A percentile compares a stretch with the other conserved stretches of the same genome.
phyloP scores from a whole-genome alignment of 1,140 invertebrate species.

The Andricus grossulariae region DNA sequence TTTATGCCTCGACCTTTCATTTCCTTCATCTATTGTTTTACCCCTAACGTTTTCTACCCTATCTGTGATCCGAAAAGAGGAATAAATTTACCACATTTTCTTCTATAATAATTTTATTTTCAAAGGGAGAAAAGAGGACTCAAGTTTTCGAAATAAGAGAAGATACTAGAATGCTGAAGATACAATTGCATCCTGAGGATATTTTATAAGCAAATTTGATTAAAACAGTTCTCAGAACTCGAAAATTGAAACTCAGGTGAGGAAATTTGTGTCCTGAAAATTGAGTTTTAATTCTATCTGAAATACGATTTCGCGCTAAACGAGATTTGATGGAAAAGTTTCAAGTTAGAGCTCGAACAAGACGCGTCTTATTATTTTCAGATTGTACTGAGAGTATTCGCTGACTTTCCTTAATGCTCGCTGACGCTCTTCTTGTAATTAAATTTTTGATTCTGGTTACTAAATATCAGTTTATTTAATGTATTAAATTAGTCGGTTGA shows the following conservation, averaged over 20 bases:
- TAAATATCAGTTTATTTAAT: background rate
- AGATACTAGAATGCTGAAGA: background rate
- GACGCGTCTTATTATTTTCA: constrained; percentile 24
- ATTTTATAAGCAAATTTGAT: background rate
- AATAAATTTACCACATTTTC: background rate
- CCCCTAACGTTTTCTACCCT: background rate
- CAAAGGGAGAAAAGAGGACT: too few relatives aligned
- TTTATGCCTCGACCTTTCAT: background rate
- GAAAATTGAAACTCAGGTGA: constrained; percentile 1
- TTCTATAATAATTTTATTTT: background rate
- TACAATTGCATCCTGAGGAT: background rate
- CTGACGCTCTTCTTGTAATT: background rate
- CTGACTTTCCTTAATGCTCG: background rate
- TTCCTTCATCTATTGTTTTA: background rate
- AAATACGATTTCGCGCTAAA: constrained; percentile 10
- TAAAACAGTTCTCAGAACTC: constrained; percentile 5
- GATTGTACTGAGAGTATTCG: constrained; percentile 10
- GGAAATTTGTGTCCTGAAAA: constrained; percentile 23
- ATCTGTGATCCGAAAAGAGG: background rate
- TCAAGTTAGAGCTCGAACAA: constrained; percentile 18
- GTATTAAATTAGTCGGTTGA: too few relatives aligned
- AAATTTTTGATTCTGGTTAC: background rate
- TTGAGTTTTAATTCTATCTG: constrained; percentile 25
- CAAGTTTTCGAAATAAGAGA: background rate
- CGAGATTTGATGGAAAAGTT: constrained; percentile 29